These are phyloP conservation scores for Eurypyga helias DNA, from an alignment of 2,113 vertebrate genomes.

Conservation along the genomic window DNA sequence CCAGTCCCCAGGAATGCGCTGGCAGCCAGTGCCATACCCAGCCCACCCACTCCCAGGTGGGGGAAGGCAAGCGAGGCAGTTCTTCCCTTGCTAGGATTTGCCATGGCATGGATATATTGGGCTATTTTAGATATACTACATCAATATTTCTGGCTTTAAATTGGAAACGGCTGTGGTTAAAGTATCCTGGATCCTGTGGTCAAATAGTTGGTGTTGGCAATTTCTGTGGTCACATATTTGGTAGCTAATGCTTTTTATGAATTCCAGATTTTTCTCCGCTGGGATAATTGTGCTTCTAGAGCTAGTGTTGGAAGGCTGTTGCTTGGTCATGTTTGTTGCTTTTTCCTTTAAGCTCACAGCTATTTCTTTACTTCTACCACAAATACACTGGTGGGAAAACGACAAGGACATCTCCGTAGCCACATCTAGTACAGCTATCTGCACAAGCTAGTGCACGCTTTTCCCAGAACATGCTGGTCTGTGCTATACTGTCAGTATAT, in stretches of 20 bases:
- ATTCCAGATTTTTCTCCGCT: constrained; percentile 52
- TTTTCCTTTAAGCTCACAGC: background rate
- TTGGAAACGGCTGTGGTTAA: constrained; percentile 17
- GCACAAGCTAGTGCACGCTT: background rate
- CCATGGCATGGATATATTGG: background rate
- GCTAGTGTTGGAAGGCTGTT: background rate
- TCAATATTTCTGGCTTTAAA: constrained; percentile 34
- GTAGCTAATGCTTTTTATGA: constrained; percentile 55
- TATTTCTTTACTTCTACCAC: background rate
- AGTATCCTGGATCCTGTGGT: constrained; percentile 14
- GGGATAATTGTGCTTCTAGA: background rate
- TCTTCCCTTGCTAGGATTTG: background rate
- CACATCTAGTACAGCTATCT: background rate
- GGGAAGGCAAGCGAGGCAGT: background rate
- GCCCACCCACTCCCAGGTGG: background rate
- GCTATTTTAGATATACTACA: background rate
- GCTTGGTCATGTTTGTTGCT: background rate
- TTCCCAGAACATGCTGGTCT: background rate
- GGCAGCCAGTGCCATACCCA: background rate
- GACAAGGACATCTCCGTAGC: background rate
- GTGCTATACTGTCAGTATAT: background rate
- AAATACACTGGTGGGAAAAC: background rate
- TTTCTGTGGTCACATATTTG: constrained; percentile 56
- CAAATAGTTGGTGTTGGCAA: constrained; percentile 44
- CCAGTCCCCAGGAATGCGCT: background rate